Evolutionary conservation across 2,888 invertebrate genomes (phyloP).

Genomic region (Caenorhabditis imperialis): DNA sequence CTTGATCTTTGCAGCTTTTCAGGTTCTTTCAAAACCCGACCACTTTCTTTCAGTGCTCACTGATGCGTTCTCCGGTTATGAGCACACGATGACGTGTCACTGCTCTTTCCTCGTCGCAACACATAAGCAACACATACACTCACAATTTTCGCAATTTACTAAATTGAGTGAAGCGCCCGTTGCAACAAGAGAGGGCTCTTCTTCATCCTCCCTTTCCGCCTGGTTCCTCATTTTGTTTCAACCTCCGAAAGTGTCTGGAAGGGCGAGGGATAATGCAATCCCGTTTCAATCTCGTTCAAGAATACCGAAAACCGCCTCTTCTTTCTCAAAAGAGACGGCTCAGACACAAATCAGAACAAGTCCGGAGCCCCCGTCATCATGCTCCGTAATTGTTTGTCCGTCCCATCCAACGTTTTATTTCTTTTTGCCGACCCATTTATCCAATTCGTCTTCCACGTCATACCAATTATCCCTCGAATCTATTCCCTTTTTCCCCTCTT

Average conservation of each 20-base stretch:
- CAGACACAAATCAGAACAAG: too few species aligned
- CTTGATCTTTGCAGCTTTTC: too few species aligned
- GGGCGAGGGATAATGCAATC: background rate
- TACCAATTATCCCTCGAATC: conserved; percentile 6
- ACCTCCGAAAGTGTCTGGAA: background rate
- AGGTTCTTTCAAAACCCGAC: background rate
- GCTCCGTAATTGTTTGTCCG: conserved; percentile 18
- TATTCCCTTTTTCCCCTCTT: background rate
- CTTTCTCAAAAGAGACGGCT: too few species aligned
- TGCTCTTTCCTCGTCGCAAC: too few species aligned
- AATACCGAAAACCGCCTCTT: background rate
- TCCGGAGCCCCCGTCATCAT: too few species aligned
- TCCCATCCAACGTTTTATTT: conserved; percentile 23
- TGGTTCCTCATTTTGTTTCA: too few species aligned
- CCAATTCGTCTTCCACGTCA: conserved; percentile 20
- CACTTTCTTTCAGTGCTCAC: conserved; percentile 13
- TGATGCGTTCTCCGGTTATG: conserved; percentile 42
- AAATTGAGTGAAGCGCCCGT: conserved; percentile 47
- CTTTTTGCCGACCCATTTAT: conserved; percentile 12
- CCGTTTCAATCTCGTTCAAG: background rate
- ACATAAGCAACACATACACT: conserved; percentile 44
- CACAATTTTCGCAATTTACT: conserved; percentile 43
- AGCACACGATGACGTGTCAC: conserved; percentile 21
- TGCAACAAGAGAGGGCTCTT: too few species aligned
- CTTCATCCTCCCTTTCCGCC: too few species aligned